Evolutionary conservation across 2,888 invertebrate genomes (phyloP).

Genomic region (Chrysina gloriosa): DNA sequence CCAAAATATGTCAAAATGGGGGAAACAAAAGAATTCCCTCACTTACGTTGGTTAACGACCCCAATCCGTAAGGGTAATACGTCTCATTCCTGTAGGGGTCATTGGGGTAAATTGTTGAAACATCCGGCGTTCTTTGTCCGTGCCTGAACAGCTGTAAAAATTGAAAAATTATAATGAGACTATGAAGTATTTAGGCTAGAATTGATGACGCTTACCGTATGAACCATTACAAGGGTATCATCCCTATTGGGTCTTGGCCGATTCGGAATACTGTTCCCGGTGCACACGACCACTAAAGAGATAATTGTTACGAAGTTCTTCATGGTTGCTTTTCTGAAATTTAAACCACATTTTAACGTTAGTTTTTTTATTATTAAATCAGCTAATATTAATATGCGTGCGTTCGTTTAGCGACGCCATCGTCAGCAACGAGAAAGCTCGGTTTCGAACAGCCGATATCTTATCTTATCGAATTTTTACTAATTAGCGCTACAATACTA

Average conservation of each 20-base stretch:
- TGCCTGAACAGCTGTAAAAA: slow-evolving; percentile 39
- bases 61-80: slow-evolving; percentile 38
- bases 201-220: slow-evolving; percentile 25
- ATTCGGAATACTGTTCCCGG: too few species aligned
- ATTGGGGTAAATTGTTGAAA: slow-evolving; percentile 42
- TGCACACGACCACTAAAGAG: neutral
- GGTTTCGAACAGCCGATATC: neutral
- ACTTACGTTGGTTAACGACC: slow-evolving; percentile 39
- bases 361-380: neutral
- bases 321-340: slow-evolving; percentile 1
- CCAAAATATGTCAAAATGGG: too few species aligned
- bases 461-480: slow-evolving; percentile 8
- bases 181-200: too few species aligned
- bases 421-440: neutral
- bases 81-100: slow-evolving; percentile 42
- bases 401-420: neutral
- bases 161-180: neutral
- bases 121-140: slow-evolving; percentile 42
- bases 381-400: neutral
- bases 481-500: neutral
- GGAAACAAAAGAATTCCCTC: neutral
- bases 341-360: neutral
- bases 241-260: neutral
- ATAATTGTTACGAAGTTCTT: neutral
- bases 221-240: slow-evolving; percentile 5